phyloP scores from a whole-genome alignment of 1,140 invertebrate genomes.

The Drosophila varians region DNA sequence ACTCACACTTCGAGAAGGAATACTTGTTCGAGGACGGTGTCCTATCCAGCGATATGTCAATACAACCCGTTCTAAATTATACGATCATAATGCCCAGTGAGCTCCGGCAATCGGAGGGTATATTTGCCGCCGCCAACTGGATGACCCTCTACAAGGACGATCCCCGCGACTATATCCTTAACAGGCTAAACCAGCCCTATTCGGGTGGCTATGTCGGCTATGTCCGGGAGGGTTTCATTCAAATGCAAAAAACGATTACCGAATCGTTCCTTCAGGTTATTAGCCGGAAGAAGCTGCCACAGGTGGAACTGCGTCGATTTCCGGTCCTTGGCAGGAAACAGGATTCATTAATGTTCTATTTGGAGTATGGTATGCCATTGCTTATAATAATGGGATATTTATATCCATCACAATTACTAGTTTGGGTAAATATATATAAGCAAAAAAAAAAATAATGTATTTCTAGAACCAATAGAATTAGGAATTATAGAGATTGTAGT shows the following conservation, averaged over 20 bases:
- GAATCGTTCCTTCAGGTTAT: constrained; percentile 34
- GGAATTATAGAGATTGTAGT: neutral
- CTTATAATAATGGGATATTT: constrained; percentile 52
- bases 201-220: constrained; percentile 47
- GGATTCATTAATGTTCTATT: constrained; percentile 26
- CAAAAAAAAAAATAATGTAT: too few relatives aligned
- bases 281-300: constrained; percentile 3
- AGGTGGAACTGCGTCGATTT: constrained; percentile 45
- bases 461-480: neutral
- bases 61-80: constrained; percentile 37
- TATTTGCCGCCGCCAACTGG: constrained; percentile 43
- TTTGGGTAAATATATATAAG: constrained; percentile 40
- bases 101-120: constrained; percentile 17
- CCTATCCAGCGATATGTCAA: neutral
- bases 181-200: constrained; percentile 14
- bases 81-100: constrained; percentile 57
- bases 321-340: constrained; percentile 31
- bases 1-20: neutral
- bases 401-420: constrained; percentile 54
- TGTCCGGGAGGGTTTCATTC: constrained; percentile 61
- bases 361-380: constrained; percentile 25
- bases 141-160: constrained; percentile 51
- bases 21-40: neutral
- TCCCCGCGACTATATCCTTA: neutral
- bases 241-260: constrained; percentile 44